These are phyloP conservation scores for Cancer borealis DNA, from an alignment of 2,888 invertebrate species.

Conservation along the genomic window DNA sequence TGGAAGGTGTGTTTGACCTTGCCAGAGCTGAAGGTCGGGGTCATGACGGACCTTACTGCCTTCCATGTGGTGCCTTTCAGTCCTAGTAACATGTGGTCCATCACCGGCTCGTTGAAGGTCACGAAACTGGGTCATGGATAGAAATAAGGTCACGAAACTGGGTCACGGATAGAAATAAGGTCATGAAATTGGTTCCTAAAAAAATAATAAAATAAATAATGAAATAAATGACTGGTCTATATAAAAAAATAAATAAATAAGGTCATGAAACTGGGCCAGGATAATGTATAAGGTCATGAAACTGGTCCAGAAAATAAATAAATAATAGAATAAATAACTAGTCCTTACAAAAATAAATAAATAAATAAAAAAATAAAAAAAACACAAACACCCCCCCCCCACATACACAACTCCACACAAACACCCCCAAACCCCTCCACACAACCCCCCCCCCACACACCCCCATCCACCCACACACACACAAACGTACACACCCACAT, in stretches of 20 bases:
- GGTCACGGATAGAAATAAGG: not conserved
- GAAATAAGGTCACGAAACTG: not conserved
- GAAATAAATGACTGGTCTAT: too few relatives aligned
- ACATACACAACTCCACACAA: too few relatives aligned
- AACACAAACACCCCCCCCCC: too few relatives aligned
- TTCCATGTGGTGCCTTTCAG: slow-evolving; percentile 77
- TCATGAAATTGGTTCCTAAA: too few relatives aligned
- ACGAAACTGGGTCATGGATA: slow-evolving; percentile 65
- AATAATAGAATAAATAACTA: too few relatives aligned
- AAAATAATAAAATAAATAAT: too few relatives aligned
- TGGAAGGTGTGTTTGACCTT: slow-evolving; percentile 77
- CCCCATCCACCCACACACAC: not conserved
- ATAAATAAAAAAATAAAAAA: too few relatives aligned
- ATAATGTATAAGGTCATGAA: too few relatives aligned
- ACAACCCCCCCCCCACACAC: not conserved
- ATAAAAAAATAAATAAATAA: slow-evolving; percentile 4
- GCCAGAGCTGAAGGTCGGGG: slow-evolving; percentile 77
- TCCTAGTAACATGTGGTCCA: slow-evolving; percentile 77
- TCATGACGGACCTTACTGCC: slow-evolving; percentile 77
- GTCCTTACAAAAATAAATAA: not conserved
- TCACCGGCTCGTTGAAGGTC: slow-evolving; percentile 77
- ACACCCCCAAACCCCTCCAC: too few relatives aligned
- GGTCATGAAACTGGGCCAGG: slow-evolving; percentile 57
- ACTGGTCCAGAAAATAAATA: too few relatives aligned
- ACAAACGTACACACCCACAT: not conserved